Evolutionary conservation across 2,797 vertebrate genomes (phyloP), one percentile per base, ranked within the genome.

Genomic region (Gallinago nigripennis): DNA sequence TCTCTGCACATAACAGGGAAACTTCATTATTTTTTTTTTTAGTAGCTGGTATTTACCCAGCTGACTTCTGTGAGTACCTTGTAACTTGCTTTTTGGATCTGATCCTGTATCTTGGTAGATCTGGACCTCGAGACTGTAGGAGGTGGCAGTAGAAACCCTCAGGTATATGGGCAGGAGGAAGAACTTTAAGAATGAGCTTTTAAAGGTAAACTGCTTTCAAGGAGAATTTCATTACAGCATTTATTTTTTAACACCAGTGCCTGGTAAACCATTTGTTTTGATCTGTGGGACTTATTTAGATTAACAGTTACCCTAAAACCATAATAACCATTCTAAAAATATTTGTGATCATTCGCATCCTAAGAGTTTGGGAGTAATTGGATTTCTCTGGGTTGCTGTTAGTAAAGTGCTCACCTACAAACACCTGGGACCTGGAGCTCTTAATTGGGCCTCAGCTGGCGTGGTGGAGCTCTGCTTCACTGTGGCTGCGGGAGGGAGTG

Each of bases 211-310:
- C 20, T 64, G 19, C 37, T 92, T 93, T 82, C 51, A 84, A 90
- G 68, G 43, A 72, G 73, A 84, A 86, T 88, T 90, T 90, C 37
- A 73, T 92, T 92, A 80, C 92, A 90, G 23, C 60, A 53, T 70
- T 96, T 79, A 10, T 86, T 89, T 53, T 92, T 85, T 82, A 84
- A 79, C 54, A 50, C 51, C 7, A 27, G 14, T 61, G 33, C 43
- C 51, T 90, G n/a, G n/a, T 79, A 93, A 93, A 45, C 28, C 11
- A 58, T 96, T 95, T 90, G 20, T 90, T 95, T 95, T 93, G 65
- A 91, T 96, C 86, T 77, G 51, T 53, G 58, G 46, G 33, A n/a
- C 35, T 94, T 92, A 90, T 90, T 90, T 84, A 95, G 90, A 90
- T 94, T 73, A 95, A 93, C 7, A 25, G 73, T 86, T 95, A 84